These are phyloP conservation scores for Pelusios castaneus DNA, from an alignment of 2,113 vertebrate species.

Conservation along the genomic window DNA sequence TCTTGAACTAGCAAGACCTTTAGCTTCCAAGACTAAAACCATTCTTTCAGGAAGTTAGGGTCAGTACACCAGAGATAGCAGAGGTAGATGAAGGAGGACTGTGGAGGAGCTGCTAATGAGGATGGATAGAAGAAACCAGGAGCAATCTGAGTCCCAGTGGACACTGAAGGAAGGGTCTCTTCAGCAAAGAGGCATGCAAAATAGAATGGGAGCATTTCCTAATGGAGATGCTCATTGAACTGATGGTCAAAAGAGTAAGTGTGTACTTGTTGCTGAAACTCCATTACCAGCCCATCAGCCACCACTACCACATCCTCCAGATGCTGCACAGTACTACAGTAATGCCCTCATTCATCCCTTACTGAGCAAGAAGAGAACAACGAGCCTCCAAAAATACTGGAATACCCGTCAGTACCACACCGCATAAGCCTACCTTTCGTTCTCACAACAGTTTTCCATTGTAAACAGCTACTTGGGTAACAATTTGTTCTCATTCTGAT, in stretches of 20 bases:
- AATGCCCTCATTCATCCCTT: neutral
- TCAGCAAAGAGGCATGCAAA: neutral
- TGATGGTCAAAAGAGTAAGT: neutral
- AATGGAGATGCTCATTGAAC: neutral
- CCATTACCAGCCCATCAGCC: neutral
- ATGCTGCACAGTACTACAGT: no score
- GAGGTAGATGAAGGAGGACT: neutral
- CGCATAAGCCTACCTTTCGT: neutral
- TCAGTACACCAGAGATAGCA: neutral
- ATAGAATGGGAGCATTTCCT: neutral
- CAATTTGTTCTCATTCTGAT: neutral
- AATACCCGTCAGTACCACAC: neutral
- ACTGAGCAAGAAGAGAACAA: neutral
- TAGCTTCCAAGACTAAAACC: neutral
- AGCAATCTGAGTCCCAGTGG: neutral
- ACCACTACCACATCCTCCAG: neutral
- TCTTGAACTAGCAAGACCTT: neutral
- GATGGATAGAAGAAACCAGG: neutral
- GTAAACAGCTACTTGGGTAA: neutral
- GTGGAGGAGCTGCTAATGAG: neutral
- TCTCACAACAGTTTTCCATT: neutral
- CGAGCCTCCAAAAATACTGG: neutral
- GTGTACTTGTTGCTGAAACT: neutral
- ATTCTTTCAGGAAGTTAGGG: neutral
- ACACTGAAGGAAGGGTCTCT: neutral